Conservation (phyloP, 1,140 invertebrate genomes). For the Drosophila tropicalis region DNA sequence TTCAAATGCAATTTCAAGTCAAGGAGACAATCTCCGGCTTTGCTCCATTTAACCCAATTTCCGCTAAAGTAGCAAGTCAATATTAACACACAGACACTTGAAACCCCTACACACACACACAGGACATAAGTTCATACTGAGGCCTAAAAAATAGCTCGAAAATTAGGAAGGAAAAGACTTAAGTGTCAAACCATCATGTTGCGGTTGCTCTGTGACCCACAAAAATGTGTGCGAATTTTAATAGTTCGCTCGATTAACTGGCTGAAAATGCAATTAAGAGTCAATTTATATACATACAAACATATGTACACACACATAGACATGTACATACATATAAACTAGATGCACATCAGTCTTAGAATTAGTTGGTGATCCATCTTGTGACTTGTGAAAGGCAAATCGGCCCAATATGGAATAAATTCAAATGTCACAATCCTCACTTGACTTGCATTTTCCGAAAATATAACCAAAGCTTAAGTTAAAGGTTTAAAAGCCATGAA, state of each 20-base stretch:
- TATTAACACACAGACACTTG: constrained; percentile 44
- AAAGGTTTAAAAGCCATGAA: no score
- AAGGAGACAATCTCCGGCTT: constrained; percentile 57
- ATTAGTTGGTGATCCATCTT: no score
- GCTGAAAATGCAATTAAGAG: constrained; percentile 28
- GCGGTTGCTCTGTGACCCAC: constrained; percentile 7
- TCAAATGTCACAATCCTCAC: no score
- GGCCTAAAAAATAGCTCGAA: constrained; percentile 21
- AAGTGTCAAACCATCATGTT: neutral
- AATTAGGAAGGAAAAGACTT: neutral
- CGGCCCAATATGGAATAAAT: no score
- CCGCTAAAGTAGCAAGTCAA: constrained; percentile 63
- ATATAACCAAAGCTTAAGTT: no score
- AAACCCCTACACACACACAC: constrained; percentile 1
- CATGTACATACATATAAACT: no score
- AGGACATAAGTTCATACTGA: constrained; percentile 41
- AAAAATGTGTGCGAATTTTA: constrained; percentile 42
- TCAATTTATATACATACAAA: constrained; percentile 13
- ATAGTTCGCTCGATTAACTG: constrained; percentile 55
- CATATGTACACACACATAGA: neutral
- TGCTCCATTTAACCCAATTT: constrained; percentile 65
- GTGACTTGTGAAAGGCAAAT: no score
- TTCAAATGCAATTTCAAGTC: constrained; percentile 59
- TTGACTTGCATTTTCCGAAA: no score
- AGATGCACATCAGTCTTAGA: no score